These are phyloP conservation scores for Agrypnia vestita DNA, from an alignment of 1,140 invertebrate species.

Conservation along the genomic window DNA sequence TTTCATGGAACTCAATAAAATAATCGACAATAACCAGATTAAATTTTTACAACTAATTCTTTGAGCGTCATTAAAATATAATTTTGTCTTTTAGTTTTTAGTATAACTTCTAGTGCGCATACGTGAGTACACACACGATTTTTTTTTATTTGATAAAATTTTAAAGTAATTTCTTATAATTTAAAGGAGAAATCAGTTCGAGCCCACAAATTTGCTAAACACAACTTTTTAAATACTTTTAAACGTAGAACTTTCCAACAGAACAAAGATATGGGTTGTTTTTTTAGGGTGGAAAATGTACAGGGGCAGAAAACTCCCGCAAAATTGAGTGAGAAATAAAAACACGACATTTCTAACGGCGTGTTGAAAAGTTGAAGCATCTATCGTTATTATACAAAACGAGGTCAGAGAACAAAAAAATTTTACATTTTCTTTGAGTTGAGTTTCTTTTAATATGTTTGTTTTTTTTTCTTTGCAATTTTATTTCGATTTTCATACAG, in stretches of 20 bases:
- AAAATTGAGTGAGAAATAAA: constrained; percentile 60
- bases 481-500: not conserved
- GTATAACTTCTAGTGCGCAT: too few species aligned
- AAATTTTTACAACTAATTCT: too few species aligned
- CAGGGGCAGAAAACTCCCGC: constrained; percentile 32
- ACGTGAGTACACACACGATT: too few species aligned
- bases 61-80: too few species aligned
- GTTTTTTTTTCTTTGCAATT: constrained; percentile 12
- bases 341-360: constrained; percentile 61
- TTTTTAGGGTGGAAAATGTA: constrained; percentile 32
- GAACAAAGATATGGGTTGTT: constrained; percentile 44
- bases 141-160: too few species aligned
- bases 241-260: constrained; percentile 47
- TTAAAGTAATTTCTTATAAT: too few species aligned
- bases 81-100: too few species aligned
- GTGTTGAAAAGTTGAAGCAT: constrained; percentile 61
- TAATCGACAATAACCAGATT: too few species aligned
- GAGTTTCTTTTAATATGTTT: constrained; percentile 27
- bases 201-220: constrained; percentile 53
- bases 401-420: constrained; percentile 40
- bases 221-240: constrained; percentile 59
- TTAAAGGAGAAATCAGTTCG: not conserved
- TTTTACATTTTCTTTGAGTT: constrained; percentile 18
- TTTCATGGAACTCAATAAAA: too few species aligned
- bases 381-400: constrained; percentile 60